Conservation (phyloP, 2,888 invertebrate species). For the Pasiphila rectangulata region DNA sequence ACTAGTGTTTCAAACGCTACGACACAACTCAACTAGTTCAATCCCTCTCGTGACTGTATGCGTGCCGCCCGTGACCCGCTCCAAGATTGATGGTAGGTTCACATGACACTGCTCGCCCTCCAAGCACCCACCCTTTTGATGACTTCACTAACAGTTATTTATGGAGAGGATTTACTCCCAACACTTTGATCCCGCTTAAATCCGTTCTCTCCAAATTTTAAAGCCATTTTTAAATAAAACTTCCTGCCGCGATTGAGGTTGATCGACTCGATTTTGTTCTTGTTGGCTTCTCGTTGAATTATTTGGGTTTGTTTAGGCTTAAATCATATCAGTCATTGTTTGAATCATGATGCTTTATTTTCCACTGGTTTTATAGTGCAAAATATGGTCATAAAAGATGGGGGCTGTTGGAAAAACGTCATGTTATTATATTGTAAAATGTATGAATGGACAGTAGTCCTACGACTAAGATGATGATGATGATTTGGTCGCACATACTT, state of each 20-base stretch:
- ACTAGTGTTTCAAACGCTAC: too few species aligned
- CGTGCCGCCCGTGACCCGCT: conserved; percentile 57
- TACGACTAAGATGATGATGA: not conserved
- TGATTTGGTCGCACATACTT: not conserved
- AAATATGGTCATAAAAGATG: too few species aligned
- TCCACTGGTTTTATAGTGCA: too few species aligned
- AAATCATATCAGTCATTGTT: not conserved
- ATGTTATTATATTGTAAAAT: too few species aligned
- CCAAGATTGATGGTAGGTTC: conserved; percentile 76
- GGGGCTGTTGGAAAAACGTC: too few species aligned
- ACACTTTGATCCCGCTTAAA: conserved; percentile 47
- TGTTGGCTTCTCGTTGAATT: conserved; percentile 6
- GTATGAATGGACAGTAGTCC: too few species aligned
- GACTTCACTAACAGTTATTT: conserved; percentile 78
- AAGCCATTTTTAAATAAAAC: conserved; percentile 54
- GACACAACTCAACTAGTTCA: not conserved
- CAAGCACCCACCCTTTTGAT: conserved; percentile 73
- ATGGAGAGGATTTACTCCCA: conserved; percentile 66
- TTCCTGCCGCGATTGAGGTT: conserved; percentile 38
- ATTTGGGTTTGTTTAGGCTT: not conserved
- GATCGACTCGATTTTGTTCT: conserved; percentile 25
- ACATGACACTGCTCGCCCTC: conserved; percentile 72
- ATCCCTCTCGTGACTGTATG: conserved; percentile 43
- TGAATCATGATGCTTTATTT: too few species aligned
- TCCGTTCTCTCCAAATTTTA: conserved; percentile 54